Percentiles rank a stretch among this genome's conserved stretches.
phyloP scores from a whole-genome alignment of 2,888 invertebrate genomes.

The Antitype chi region DNA sequence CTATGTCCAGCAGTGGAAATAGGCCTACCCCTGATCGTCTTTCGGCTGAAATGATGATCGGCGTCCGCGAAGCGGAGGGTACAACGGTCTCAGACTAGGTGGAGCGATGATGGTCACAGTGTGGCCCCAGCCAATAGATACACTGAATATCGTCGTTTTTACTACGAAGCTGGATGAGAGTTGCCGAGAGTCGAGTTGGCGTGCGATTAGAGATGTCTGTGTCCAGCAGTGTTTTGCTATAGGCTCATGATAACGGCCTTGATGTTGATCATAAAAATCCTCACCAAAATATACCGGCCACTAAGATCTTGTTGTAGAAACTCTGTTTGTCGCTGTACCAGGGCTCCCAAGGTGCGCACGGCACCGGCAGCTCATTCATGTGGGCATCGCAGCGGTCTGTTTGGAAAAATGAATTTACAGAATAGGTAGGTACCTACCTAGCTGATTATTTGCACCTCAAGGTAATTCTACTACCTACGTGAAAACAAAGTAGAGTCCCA shows the following conservation, averaged over 20 bases:
- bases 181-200: background rate
- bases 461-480: too few species aligned
- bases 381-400: conserved; percentile 84
- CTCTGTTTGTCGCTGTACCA: conserved; percentile 91
- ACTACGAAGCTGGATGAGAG: too few species aligned
- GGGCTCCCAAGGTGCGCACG: conserved; percentile 94
- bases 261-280: conserved; percentile 11
- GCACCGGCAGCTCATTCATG: conserved; percentile 95
- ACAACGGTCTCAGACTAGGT: background rate
- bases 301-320: conserved; percentile 78
- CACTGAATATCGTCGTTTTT: too few species aligned
- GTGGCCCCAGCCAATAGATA: too few species aligned
- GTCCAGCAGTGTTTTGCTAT: too few species aligned
- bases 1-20: too few species aligned
- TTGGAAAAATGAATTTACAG: background rate
- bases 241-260: background rate
- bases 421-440: background rate
- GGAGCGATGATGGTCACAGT: background rate
- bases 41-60: too few species aligned
- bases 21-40: too few species aligned
- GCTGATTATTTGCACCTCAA: background rate
- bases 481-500: background rate
- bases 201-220: background rate
- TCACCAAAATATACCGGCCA: conserved; percentile 78
- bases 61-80: too few species aligned